Conservation (phyloP, 2,797 vertebrate species). For the Gobio occitaniae region DNA sequence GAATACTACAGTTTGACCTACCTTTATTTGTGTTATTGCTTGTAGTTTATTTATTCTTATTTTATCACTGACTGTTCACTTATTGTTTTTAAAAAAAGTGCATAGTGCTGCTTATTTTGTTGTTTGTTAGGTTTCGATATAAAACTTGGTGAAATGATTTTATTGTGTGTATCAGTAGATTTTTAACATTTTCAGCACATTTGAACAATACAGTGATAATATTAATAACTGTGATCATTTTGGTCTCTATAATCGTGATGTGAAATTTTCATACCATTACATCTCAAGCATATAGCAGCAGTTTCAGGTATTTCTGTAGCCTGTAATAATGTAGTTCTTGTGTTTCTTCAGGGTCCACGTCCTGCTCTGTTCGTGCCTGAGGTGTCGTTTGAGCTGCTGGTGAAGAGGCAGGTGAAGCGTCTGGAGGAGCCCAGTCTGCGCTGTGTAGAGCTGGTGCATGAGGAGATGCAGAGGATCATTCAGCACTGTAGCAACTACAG, state of each 20-base stretch:
- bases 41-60: too few species aligned
- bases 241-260: neutral
- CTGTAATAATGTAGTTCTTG: constrained; percentile 21
- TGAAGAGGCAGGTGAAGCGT: constrained; percentile 97
- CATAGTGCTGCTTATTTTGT: neutral
- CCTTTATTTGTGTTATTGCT: too few species aligned
- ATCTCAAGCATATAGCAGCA: neutral
- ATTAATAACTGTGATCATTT: neutral
- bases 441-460: constrained; percentile 97
- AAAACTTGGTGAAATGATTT: neutral
- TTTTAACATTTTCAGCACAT: neutral
- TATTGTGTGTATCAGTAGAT: neutral
- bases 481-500: constrained; percentile 93
- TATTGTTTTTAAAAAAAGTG: neutral
- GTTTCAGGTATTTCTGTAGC: neutral
- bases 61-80: too few species aligned
- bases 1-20: too few species aligned
- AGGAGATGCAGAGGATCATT: constrained; percentile 99
- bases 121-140: neutral
- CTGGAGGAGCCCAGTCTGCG: constrained; percentile 96
- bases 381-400: constrained; percentile 95
- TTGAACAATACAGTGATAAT: neutral
- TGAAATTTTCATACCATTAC: neutral
- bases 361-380: constrained; percentile 98
- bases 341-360: constrained; percentile 86